Conservation (phyloP, 2,797 vertebrate species). For the Protonibea diacanthus region DNA sequence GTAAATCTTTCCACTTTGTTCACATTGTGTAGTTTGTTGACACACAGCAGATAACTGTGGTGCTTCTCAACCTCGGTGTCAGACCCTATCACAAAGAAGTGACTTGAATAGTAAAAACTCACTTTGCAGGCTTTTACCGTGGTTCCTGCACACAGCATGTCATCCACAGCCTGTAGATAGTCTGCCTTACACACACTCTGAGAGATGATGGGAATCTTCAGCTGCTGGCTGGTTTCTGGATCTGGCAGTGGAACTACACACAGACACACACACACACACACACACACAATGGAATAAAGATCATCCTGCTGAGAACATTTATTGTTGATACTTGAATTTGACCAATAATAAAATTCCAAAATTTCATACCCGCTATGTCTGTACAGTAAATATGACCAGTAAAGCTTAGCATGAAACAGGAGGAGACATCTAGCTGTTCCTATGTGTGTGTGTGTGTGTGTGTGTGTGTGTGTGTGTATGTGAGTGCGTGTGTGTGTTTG, state of each 20-base stretch:
- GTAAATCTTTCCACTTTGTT: neutral
- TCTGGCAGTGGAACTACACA: constrained; percentile 22
- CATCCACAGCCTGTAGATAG: fast-evolving
- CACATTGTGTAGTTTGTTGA: too few relatives aligned
- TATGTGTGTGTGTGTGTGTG: too few relatives aligned
- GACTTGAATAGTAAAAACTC: constrained; percentile 7
- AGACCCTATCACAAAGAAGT: too few relatives aligned
- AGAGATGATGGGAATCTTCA: constrained; percentile 40
- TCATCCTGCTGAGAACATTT: neutral
- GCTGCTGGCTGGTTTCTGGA: constrained; percentile 54
- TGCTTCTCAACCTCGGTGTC: neutral
- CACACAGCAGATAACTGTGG: neutral
- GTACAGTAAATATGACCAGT: neutral
- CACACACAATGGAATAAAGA: neutral
- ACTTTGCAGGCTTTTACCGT: constrained; percentile 46
- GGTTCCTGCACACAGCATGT: constrained; percentile 58
- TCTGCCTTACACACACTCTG: fast-evolving
- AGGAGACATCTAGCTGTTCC: too few relatives aligned
- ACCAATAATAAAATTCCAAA: neutral
- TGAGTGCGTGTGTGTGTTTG: too few relatives aligned
- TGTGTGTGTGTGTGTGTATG: neutral
- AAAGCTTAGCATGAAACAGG: too few relatives aligned
- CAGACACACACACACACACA: constrained; percentile 12
- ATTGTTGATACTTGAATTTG: neutral
- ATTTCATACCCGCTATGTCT: neutral